Conservation (phyloP, 2,113 vertebrate genomes). For the Mirounga angustirostris region DNA sequence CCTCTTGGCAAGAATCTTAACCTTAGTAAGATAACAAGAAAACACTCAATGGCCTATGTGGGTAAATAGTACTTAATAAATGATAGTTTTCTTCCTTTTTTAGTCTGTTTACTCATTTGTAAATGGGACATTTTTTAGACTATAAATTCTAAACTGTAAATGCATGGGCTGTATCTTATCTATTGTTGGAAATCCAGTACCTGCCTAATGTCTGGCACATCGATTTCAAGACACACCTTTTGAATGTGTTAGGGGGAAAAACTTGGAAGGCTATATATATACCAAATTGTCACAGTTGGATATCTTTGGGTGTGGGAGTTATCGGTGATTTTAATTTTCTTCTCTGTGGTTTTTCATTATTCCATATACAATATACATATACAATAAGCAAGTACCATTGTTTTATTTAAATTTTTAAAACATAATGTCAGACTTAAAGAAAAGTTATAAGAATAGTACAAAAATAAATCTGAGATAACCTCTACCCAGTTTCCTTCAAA, state of each 20-base stretch:
- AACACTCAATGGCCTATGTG: neutral
- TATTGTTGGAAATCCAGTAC: neutral
- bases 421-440: slow-evolving; percentile 7
- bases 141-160: neutral
- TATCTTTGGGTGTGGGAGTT: neutral
- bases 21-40: neutral
- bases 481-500: neutral
- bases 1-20: neutral
- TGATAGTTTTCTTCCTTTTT: neutral
- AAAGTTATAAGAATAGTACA: neutral
- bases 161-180: neutral
- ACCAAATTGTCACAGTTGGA: slow-evolving; percentile 5
- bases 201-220: neutral
- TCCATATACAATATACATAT: neutral
- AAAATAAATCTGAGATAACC: neutral
- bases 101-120: neutral
- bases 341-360: neutral
- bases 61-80: neutral
- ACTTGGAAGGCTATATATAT: neutral
- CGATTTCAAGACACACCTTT: slow-evolving; percentile 46
- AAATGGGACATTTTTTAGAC: slow-evolving; percentile 6
- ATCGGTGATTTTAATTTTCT: slow-evolving; percentile 36
- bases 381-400: neutral
- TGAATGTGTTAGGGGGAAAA: neutral
- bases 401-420: slow-evolving; percentile 3